A percentile compares a stretch with the other conserved stretches of the same genome.
These are phyloP conservation scores for Amblyornis subalaris DNA, from an alignment of 2,113 vertebrate species.

Conservation along the genomic window DNA sequence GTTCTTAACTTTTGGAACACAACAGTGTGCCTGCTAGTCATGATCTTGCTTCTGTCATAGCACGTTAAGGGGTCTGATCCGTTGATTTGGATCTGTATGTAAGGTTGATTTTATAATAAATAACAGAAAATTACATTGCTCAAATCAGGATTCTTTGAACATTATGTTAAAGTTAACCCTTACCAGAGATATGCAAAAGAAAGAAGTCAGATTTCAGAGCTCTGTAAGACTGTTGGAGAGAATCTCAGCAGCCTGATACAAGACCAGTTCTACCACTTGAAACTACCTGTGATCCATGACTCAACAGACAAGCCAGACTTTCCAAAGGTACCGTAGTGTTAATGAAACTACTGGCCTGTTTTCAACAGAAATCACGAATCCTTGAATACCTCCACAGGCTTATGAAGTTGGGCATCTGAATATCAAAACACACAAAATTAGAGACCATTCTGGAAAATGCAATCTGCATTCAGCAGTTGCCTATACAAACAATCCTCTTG, in stretches of 20 bases:
- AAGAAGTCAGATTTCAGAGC: conserved; percentile 6
- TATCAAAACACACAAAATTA: neutral
- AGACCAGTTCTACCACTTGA: neutral
- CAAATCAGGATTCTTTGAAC: neutral
- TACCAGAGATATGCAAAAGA: neutral
- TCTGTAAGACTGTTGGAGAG: neutral
- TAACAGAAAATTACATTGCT: neutral
- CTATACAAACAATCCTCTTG: neutral
- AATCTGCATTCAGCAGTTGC: neutral
- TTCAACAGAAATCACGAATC: neutral
- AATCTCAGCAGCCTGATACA: neutral
- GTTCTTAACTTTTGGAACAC: neutral
- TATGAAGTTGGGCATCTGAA: neutral
- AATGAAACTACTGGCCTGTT: neutral
- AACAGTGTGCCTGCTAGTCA: neutral
- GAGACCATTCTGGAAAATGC: neutral
- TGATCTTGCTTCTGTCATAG: neutral
- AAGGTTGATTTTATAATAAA: neutral
- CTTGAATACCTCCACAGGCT: neutral
- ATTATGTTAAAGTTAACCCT: neutral
- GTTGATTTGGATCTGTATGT: neutral
- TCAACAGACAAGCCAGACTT: neutral
- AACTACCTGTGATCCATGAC: neutral
- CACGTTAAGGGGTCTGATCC: neutral
- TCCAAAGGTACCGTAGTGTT: neutral